These are phyloP conservation scores for Beaufortia kweichowensis DNA, from an alignment of 2,113 vertebrate species.

Conservation along the genomic window DNA sequence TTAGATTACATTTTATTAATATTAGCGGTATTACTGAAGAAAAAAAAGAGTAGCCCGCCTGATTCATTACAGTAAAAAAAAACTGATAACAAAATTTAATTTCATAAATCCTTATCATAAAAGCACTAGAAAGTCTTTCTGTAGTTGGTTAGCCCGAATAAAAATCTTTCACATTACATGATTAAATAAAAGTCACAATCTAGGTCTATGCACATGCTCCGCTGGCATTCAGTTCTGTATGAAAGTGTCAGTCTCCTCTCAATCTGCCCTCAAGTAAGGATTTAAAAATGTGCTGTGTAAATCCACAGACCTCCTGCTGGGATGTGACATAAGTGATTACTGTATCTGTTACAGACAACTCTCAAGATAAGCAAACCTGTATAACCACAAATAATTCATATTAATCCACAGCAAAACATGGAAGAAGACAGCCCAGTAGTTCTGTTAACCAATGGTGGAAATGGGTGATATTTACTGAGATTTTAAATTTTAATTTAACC, in stretches of 20 bases:
- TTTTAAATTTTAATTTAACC: no score
- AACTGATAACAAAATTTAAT: no score
- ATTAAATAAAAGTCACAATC: neutral
- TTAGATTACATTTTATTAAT: neutral
- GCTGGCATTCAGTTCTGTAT: neutral
- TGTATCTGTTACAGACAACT: neutral
- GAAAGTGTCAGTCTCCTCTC: neutral
- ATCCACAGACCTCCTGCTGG: slow-evolving; percentile 51
- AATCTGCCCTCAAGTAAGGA: neutral
- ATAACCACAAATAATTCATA: no score
- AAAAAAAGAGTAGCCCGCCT: slow-evolving; percentile 34
- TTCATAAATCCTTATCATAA: no score
- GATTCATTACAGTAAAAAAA: slow-evolving; percentile 27
- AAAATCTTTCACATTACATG: neutral
- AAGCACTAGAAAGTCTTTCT: neutral
- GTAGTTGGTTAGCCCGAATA: neutral
- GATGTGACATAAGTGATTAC: slow-evolving; percentile 54
- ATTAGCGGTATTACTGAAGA: neutral
- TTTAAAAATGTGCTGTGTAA: slow-evolving; percentile 19
- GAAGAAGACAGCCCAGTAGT: no score
- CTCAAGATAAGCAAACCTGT: neutral
- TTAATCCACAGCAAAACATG: no score
- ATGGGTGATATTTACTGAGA: no score
- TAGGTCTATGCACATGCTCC: neutral
- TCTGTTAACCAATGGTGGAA: no score